A percentile compares a stretch with the other conserved stretches of the same genome.
Conservation (phyloP, 53 echinoderm and acorn worm genomes). For the Hippasteria phrygiana region DNA sequence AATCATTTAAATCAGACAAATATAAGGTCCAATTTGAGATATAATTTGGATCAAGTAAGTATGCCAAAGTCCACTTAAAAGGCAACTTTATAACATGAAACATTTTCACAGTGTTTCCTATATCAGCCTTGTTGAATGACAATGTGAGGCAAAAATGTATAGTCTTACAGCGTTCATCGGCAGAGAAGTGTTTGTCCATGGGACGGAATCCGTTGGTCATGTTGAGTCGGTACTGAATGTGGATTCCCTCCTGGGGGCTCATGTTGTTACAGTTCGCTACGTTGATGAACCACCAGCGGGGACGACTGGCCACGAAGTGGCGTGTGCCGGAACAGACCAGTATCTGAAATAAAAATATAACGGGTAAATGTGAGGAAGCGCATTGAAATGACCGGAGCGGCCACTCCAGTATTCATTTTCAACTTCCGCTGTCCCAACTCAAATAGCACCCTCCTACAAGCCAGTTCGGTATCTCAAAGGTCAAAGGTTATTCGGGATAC, state of each 20-base stretch:
- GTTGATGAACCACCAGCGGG: conserved; percentile 76
- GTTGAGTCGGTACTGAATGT: conserved; percentile 68
- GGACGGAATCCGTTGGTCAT: conserved; percentile 56
- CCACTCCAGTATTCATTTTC: no score
- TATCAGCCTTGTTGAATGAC: no score
- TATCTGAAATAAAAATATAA: neutral
- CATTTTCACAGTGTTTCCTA: no score
- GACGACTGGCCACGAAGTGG: conserved; percentile 36
- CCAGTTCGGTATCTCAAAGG: no score
- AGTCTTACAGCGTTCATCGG: conserved; percentile 74
- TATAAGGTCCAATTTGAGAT: no score
- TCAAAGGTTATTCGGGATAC: no score
- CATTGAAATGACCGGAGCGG: neutral
- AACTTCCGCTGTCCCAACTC: no score
- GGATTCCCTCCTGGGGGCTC: conserved; percentile 38
- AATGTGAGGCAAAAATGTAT: neutral
- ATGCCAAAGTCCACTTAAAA: no score
- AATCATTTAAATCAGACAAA: no score
- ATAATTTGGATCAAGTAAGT: no score
- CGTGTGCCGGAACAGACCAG: conserved; percentile 48
- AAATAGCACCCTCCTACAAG: no score
- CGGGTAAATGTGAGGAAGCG: neutral
- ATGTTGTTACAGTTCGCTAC: conserved; percentile 63
- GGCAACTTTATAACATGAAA: neutral
- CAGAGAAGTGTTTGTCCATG: conserved; percentile 68